Conservation (phyloP, 2,113 vertebrate species). For the Bolborhynchus lineola region DNA sequence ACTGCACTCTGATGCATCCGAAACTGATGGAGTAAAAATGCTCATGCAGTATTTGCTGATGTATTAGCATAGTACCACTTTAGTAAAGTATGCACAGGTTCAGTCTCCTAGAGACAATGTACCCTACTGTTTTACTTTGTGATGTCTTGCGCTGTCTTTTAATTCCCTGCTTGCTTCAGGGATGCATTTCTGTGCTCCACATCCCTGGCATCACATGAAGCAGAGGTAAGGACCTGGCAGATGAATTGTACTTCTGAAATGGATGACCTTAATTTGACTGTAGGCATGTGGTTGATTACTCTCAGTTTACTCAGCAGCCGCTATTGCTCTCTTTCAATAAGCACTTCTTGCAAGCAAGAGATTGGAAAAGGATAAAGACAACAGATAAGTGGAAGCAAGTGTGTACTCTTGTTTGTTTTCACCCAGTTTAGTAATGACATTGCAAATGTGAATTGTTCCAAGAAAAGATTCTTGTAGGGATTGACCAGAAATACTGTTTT, state of each 20-base stretch:
- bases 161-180: background rate
- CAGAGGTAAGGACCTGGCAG: background rate
- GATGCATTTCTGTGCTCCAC: background rate
- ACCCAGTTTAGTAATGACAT: background rate
- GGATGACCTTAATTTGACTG: background rate
- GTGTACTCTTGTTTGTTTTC: background rate
- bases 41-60: rapidly evolving
- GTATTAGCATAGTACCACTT: too few relatives aligned
- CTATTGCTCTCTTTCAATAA: background rate
- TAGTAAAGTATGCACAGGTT: background rate
- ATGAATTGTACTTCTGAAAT: rapidly evolving
- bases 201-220: background rate
- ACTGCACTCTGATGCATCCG: rapidly evolving
- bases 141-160: rapidly evolving
- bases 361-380: background rate
- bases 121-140: background rate
- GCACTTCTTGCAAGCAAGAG: background rate
- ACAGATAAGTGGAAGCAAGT: rapidly evolving
- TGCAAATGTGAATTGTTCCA: background rate
- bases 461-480: background rate
- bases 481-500: background rate
- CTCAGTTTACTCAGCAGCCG: background rate
- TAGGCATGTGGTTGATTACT: background rate
- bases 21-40: rapidly evolving
- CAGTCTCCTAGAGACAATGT: rapidly evolving